Percentiles rank a stretch among this genome's conserved stretches.
Evolutionary conservation across 2,888 invertebrate genomes (phyloP).

Genomic region (Andrena haemorrhoa): DNA sequence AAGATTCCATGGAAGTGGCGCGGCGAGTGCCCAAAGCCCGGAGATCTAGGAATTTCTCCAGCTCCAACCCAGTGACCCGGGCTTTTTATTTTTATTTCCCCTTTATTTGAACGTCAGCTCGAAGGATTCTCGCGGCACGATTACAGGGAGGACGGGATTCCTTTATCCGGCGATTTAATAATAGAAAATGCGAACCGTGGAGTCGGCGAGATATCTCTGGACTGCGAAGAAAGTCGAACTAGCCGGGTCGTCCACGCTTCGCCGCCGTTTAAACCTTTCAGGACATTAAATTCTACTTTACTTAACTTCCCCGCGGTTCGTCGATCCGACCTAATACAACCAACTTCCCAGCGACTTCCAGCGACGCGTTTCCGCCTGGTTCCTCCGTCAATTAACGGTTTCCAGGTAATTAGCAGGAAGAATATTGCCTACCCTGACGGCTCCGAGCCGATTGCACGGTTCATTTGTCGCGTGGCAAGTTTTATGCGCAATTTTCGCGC

Average conservation of each 20-base stretch:
- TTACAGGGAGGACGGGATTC: conserved; percentile 14
- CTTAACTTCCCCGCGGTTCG: conserved; percentile 46
- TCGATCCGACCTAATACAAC: conserved; percentile 42
- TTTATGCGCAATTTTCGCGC: conserved; percentile 8
- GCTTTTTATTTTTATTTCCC: conserved; percentile 21
- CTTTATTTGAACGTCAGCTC: conserved; percentile 11
- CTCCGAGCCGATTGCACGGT: conserved; percentile 11
- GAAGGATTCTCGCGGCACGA: neutral
- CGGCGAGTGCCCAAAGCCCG: neutral
- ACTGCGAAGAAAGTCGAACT: conserved; percentile 29
- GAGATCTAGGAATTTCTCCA: neutral
- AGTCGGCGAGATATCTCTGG: conserved; percentile 14
- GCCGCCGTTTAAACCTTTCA: conserved; percentile 50
- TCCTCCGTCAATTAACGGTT: conserved; percentile 41
- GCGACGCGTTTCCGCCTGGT: conserved; percentile 12
- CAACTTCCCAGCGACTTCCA: conserved; percentile 38
- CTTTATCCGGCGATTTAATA: conserved; percentile 46
- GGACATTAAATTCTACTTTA: conserved; percentile 58
- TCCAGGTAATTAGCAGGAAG: conserved; percentile 45
- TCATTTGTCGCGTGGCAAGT: neutral
- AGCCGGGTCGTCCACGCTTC: conserved; percentile 1
- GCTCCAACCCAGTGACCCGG: neutral
- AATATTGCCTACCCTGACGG: neutral
- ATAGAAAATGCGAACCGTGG: conserved; percentile 31
- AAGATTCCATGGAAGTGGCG: neutral